A percentile compares a stretch with the other conserved stretches of the same genome.
phyloP scores from a whole-genome alignment of 2,888 invertebrate species.

The Leptinotarsa tumamoca region DNA sequence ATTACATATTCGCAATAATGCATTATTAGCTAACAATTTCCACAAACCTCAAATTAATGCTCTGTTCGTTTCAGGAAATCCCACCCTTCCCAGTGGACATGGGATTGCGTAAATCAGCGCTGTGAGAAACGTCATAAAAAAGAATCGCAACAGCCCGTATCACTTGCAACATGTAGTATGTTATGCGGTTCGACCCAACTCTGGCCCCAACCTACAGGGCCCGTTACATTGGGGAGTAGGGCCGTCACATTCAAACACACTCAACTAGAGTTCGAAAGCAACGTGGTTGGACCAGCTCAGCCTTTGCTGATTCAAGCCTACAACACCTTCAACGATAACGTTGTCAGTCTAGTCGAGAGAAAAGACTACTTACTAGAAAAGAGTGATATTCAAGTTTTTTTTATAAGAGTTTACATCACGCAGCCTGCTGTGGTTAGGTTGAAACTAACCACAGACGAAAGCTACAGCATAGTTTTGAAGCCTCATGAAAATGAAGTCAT shows the following conservation, averaged over 20 bases:
- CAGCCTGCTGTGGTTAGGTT: constrained; percentile 69
- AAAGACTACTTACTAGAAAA: constrained; percentile 52
- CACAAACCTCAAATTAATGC: constrained; percentile 32
- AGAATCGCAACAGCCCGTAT: constrained; percentile 63
- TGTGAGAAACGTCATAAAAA: constrained; percentile 74
- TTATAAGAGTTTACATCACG: constrained; percentile 70
- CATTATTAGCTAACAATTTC: background rate
- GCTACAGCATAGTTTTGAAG: constrained; percentile 75
- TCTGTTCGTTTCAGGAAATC: constrained; percentile 64
- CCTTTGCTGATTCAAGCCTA: constrained; percentile 69
- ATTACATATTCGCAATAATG: background rate
- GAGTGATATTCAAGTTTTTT: constrained; percentile 60
- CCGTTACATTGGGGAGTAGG: constrained; percentile 75
- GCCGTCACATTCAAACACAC: constrained; percentile 72
- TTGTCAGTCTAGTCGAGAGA: constrained; percentile 54
- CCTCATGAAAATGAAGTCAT: constrained; percentile 68
- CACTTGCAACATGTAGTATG: constrained; percentile 82
- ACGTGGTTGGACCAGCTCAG: constrained; percentile 65
- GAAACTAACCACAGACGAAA: constrained; percentile 79
- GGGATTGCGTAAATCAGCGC: constrained; percentile 77
- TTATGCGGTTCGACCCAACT: constrained; percentile 80
- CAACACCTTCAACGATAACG: constrained; percentile 66
- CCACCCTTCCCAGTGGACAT: constrained; percentile 79
- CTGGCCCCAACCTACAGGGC: constrained; percentile 85
- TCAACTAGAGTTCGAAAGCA: constrained; percentile 68